These are phyloP conservation scores for Andricus grossulariae DNA, from an alignment of 1,140 invertebrate species.

Conservation along the genomic window DNA sequence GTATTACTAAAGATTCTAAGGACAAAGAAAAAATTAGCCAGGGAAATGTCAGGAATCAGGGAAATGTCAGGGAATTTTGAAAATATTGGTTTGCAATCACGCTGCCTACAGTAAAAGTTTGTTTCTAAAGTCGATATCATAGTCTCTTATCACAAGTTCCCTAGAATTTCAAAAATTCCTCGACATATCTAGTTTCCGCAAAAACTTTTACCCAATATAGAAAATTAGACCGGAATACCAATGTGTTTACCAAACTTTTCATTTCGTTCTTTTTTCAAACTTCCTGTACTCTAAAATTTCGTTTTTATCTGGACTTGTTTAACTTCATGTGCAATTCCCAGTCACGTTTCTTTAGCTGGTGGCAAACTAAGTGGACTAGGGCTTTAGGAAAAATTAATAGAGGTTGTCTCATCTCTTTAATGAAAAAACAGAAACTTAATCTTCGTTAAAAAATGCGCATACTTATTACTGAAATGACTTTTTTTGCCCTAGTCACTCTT, in stretches of 20 bases:
- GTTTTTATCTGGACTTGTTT: conserved; percentile 14
- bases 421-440: background rate
- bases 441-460: background rate
- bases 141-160: too few species aligned
- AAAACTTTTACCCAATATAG: background rate
- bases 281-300: conserved; percentile 5
- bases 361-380: background rate
- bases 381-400: conserved; percentile 3
- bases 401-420: conserved; percentile 18
- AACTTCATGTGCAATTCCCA: conserved; percentile 19
- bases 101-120: too few species aligned
- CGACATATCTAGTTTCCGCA: background rate
- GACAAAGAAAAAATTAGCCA: too few species aligned
- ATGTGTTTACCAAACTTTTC: conserved; percentile 7
- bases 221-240: background rate
- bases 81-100: too few species aligned
- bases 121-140: too few species aligned
- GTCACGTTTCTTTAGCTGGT: conserved; percentile 17
- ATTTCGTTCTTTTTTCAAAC: background rate
- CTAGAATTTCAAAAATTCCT: background rate
- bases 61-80: too few species aligned
- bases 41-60: too few species aligned
- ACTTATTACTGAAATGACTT: background rate
- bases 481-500: background rate
- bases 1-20: too few species aligned